These are phyloP conservation scores for Trachelus stipa DNA, from an alignment of 2,888 invertebrate genomes.

Conservation along the genomic window DNA sequence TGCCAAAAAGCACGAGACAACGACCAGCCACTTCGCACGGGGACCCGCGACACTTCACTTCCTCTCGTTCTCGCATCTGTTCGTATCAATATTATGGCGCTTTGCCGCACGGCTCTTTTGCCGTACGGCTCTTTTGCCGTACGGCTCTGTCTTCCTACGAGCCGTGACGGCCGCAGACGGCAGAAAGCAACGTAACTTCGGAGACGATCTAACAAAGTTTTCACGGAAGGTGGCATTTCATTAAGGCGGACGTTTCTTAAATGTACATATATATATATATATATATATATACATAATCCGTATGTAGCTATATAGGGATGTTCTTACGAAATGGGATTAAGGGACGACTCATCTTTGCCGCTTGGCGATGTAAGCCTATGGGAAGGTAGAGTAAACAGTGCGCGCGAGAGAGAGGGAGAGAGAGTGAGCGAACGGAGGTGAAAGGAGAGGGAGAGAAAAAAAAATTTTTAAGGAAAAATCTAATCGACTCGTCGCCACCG, in stretches of 20 bases:
- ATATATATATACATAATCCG: no score
- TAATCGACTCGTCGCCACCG: conserved; percentile 20
- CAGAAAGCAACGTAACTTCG: background rate
- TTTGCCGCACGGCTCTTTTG: background rate
- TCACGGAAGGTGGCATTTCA: background rate
- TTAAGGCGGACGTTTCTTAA: background rate
- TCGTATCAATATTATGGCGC: background rate
- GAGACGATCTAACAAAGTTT: background rate
- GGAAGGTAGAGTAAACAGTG: background rate
- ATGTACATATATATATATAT: no score
- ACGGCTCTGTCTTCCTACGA: background rate
- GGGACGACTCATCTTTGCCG: background rate
- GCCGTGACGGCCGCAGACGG: background rate
- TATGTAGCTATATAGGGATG: background rate
- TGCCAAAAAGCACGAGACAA: background rate
- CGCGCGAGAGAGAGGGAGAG: background rate
- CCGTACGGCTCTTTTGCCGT: no score
- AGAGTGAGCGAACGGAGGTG: background rate
- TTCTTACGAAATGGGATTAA: background rate
- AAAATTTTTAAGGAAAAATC: background rate
- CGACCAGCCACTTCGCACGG: background rate
- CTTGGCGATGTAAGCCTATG: background rate
- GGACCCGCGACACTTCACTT: background rate
- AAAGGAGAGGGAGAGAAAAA: no score
- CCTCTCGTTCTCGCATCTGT: background rate